Conservation (phyloP, 2,797 vertebrate species). For the Coreius guichenoti region DNA sequence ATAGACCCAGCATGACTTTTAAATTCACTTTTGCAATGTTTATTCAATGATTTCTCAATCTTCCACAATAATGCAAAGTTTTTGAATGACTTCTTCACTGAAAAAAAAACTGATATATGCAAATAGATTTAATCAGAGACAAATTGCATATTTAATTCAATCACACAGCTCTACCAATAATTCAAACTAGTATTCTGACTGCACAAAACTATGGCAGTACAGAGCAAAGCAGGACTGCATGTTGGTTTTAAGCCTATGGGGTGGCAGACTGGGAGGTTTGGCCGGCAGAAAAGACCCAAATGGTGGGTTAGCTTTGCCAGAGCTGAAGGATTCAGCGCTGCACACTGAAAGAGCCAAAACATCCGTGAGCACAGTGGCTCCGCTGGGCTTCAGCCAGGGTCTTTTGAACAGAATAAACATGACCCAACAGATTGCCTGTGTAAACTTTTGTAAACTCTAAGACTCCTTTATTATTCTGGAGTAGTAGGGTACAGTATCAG, state of each 20-base stretch:
- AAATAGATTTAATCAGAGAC: neutral
- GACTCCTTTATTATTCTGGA: conserved; percentile 35
- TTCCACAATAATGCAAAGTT: too few species aligned
- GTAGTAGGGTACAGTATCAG: neutral
- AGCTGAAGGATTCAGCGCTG: conserved; percentile 37
- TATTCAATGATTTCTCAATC: neutral
- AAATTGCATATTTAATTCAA: neutral
- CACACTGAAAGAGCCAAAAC: conserved; percentile 47
- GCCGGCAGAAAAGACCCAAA: conserved; percentile 61
- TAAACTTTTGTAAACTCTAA: conserved; percentile 28
- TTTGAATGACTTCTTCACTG: neutral
- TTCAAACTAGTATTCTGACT: conserved; percentile 13
- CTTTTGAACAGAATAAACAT: conserved; percentile 46
- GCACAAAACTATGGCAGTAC: neutral
- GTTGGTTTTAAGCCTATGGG: conserved; percentile 27
- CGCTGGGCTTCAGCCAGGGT: conserved; percentile 46
- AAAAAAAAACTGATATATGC: neutral
- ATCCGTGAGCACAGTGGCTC: conserved; percentile 40
- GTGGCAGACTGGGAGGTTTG: conserved; percentile 31
- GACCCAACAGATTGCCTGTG: conserved; percentile 24
- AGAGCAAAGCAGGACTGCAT: neutral
- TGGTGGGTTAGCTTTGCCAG: conserved; percentile 43
- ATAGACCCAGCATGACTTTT: neutral
- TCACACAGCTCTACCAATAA: neutral
- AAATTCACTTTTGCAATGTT: neutral